These are phyloP conservation scores for Loxodonta africana DNA, from an alignment of 2,113 vertebrate species.

Conservation along the genomic window DNA sequence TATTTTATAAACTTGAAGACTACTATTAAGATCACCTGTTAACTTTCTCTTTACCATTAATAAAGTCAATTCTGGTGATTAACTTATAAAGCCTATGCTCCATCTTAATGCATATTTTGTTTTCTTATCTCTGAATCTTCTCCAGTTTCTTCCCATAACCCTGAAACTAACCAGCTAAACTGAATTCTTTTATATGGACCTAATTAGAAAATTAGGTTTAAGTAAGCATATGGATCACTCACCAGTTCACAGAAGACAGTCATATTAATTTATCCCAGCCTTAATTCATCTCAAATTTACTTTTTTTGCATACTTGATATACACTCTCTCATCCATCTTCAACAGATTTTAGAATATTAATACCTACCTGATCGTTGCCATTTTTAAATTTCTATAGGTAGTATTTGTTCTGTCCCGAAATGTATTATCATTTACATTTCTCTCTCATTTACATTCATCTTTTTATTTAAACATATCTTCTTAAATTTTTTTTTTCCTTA, in stretches of 20 bases:
- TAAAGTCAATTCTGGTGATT: neutral
- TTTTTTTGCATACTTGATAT: neutral
- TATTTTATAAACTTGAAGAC: neutral
- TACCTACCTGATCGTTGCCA: neutral
- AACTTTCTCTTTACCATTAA: neutral
- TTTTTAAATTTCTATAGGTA: neutral
- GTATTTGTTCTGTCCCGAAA: neutral
- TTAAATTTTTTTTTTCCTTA: neutral
- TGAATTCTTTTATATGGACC: neutral
- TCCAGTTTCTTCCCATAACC: neutral
- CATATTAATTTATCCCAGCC: neutral
- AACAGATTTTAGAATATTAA: too few relatives aligned
- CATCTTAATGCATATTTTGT: neutral
- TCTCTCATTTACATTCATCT: neutral
- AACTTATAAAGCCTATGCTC: neutral
- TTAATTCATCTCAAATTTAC: neutral
- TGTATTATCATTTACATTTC: constrained; percentile 7
- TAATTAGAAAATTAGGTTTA: neutral
- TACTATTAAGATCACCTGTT: too few relatives aligned
- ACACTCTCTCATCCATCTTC: neutral
- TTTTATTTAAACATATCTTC: too few relatives aligned
- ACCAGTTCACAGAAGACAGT: neutral
- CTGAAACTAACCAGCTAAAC: neutral
- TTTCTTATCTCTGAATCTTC: neutral
- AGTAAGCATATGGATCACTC: neutral